Evolutionary conservation across 2,888 invertebrate species (phyloP).

Genomic region (Ferrisia virgata): DNA sequence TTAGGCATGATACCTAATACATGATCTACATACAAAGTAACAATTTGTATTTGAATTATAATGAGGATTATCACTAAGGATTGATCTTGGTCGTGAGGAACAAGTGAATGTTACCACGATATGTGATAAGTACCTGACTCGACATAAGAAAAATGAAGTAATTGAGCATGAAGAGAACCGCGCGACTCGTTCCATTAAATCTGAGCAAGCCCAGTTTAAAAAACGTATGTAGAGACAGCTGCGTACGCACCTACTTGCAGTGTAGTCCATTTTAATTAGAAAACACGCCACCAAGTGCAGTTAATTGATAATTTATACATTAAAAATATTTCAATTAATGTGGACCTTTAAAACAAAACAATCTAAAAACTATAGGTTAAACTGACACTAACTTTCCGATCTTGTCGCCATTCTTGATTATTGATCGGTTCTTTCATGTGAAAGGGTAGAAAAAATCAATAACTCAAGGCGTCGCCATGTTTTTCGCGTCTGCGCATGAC

Average conservation of each 20-base stretch:
- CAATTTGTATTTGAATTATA: not conserved
- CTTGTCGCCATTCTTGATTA: conserved; percentile 43
- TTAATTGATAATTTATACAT: conserved; percentile 3
- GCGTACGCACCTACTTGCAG: conserved; percentile 92
- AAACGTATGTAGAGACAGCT: conserved; percentile 61
- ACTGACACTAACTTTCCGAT: conserved; percentile 42
- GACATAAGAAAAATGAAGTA: conserved; percentile 35
- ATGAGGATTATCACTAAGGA: not conserved
- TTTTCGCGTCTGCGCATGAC: conserved; percentile 67
- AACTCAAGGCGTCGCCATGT: conserved; percentile 59
- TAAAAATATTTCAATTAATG: conserved; percentile 27
- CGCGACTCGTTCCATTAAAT: conserved; percentile 52
- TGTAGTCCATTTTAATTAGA: conserved; percentile 45
- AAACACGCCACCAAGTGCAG: conserved; percentile 41
- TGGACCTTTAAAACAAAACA: conserved; percentile 12
- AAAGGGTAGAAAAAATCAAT: conserved; percentile 44
- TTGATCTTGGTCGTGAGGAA: not conserved
- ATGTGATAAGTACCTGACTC: conserved; percentile 38
- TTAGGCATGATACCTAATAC: not conserved
- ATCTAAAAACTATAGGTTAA: conserved; percentile 28
- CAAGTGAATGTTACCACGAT: conserved; percentile 26
- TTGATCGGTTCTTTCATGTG: conserved; percentile 36
- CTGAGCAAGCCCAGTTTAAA: conserved; percentile 84
- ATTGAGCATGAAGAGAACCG: conserved; percentile 49
- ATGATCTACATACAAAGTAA: not conserved